Evolutionary conservation across 1,140 invertebrate species (phyloP), one percentile per base, ranked within the genome.

Genomic region (Drosophila malerkotliana): DNA sequence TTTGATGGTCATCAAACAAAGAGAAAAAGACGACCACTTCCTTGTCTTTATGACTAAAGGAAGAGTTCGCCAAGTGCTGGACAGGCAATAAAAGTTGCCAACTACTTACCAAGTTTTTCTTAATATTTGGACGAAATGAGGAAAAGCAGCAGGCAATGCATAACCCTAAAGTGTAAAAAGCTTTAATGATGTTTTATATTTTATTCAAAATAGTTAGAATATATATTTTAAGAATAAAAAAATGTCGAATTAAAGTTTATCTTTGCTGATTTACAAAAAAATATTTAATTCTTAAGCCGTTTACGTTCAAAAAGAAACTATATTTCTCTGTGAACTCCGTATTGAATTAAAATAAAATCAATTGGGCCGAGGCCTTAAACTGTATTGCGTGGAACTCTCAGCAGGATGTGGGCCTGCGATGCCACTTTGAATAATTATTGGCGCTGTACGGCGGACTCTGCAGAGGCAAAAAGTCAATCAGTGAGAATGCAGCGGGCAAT

Each of bases 381-480:
- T 59, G 26, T 26, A 48, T 57, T 34, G 18, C 67, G 21, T 15
- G 26, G 34, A n/a, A 32, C 30, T 71, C 68, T 62, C 72, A 59
- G 67, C 24, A 55, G 58, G 47, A 64, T 18, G 53, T 39, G 52
- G 18, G 26, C 30, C 34, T 28, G 44, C 44, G 39, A 53, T 30
- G 63, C 60, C 72, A 75, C 53, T 75, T 75, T 75, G 71, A 75
- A 75, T 75, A 75, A 75, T 75, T 75, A 75, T 75, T 75, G 72
- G 39, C 54, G 53, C 52, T 53, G 37, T 4, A n/a, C 34, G 41
- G 14, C 14, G 41, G 12, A 34, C 9, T 12, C 34, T 12, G 34
- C 55, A 48, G 39, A 58, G 72, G 69, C 78, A 66, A 76, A 82
- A 85, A 82, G 82, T 85, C 81, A 85, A 85, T 85, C 83, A 87